Percentiles rank a stretch among this genome's conserved stretches.
Evolutionary conservation across 2,888 invertebrate genomes (phyloP).

Genomic region (Thereva unica): DNA sequence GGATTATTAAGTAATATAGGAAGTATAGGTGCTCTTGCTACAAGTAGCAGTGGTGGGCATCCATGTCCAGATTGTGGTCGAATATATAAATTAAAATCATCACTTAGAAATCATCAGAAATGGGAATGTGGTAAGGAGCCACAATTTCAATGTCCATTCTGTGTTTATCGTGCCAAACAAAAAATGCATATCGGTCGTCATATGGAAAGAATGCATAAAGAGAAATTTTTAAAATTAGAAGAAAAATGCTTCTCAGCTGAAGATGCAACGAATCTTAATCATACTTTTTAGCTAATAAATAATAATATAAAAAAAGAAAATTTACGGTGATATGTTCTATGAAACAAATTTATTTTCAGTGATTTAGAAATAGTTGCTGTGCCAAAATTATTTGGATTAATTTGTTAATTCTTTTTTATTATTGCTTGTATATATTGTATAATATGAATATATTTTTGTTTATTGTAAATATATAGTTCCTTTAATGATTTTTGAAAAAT

Average conservation of each 20-base stretch:
- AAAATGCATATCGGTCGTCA: conserved; percentile 84
- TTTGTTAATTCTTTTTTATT: conserved; percentile 9
- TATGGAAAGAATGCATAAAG: conserved; percentile 82
- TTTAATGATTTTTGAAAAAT: too few relatives aligned
- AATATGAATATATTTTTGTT: neutral
- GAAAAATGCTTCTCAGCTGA: conserved; percentile 48
- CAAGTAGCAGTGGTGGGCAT: conserved; percentile 60
- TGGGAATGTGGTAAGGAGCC: conserved; percentile 87
- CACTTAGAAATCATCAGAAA: conserved; percentile 80
- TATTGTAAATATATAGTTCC: too few relatives aligned
- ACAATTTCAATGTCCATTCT: conserved; percentile 80
- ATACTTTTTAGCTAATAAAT: conserved; percentile 35
- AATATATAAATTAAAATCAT: conserved; percentile 84
- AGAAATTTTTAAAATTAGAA: conserved; percentile 60
- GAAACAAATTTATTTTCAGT: neutral
- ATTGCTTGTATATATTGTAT: conserved; percentile 17
- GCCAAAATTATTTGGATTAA: conserved; percentile 30
- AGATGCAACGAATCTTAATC: conserved; percentile 42
- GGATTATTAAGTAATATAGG: conserved; percentile 38
- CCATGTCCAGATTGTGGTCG: conserved; percentile 82
- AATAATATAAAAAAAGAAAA: neutral
- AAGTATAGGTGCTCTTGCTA: conserved; percentile 44
- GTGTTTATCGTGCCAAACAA: conserved; percentile 82
- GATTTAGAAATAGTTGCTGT: conserved; percentile 28
- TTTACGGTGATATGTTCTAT: conserved; percentile 25